Evolutionary conservation across 2,888 invertebrate species (phyloP), one percentile per base, ranked within the genome.

Genomic region (Hyppa rectilinea): DNA sequence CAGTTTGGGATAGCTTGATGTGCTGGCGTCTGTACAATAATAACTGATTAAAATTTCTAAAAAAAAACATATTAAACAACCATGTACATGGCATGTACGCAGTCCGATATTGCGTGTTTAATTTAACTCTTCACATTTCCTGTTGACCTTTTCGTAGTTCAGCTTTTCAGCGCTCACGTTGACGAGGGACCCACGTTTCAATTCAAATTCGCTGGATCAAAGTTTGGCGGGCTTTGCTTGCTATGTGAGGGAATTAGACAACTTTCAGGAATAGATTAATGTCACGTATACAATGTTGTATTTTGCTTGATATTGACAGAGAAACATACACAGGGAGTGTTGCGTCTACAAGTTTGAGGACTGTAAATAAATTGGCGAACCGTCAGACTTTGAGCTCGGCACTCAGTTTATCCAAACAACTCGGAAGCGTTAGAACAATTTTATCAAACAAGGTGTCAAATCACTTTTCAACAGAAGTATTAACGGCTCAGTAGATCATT

Each of bases 121-220:
- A 67, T 77, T 47, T 58, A 53, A 61, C 63, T 43, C 47, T 53
- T 47, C 43, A 76, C 77, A 31, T 71, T 65, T 70, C 12, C 53
- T 62, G 52, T 78, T 96, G 62, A 70, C 50, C 95, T 65, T 79
- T 72, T 45, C 83, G 47, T 74, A 81, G 76, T 62, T 58, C 49
- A 59, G 59, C 50, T 71, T 55, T 58, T 40, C 77, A 56, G 43
- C 40, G 50, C n/a, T 26, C 26, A 23, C 31, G 49, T 66, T 78
- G 71, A 71, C 53, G 63, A 67, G 38, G 50, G 50, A 71, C 26
- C 60, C 64, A 56, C 55, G 80, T 71, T 82, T 63, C 67, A 78
- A 68, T 67, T 68, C 67, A 72, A 79, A 78, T 55, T 75, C 17
- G 65, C 49, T 45, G 60, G 70, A 83, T 69, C 58, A 73, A 66